These are phyloP conservation scores for Maccullochella peelii DNA, from an alignment of 2,113 vertebrate genomes.

Conservation along the genomic window DNA sequence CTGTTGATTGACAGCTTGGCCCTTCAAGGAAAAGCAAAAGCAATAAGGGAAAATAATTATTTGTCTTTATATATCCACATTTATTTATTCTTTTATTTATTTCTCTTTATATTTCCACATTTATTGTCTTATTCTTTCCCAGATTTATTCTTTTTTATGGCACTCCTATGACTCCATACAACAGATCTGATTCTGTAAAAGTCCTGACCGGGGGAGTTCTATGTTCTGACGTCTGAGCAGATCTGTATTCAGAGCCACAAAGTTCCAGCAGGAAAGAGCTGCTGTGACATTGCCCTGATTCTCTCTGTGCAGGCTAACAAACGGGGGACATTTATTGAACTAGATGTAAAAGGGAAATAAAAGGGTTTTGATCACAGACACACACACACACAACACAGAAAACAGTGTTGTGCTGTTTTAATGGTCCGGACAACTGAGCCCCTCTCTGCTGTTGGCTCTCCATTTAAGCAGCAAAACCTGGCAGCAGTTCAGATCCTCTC, in stretches of 20 bases:
- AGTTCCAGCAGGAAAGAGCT: slow-evolving; percentile 35
- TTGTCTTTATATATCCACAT: too few relatives aligned
- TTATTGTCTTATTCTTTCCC: too few relatives aligned
- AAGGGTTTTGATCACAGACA: slow-evolving; percentile 45
- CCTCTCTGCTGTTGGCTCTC: slow-evolving; percentile 55
- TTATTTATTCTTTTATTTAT: too few relatives aligned
- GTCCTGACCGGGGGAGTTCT: background rate
- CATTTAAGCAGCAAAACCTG: slow-evolving; percentile 59
- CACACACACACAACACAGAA: slow-evolving; percentile 16
- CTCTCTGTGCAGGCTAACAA: slow-evolving; percentile 40
- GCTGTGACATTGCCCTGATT: slow-evolving; percentile 23
- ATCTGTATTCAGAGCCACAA: slow-evolving; percentile 63
- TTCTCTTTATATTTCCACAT: too few relatives aligned
- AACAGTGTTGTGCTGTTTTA: slow-evolving; percentile 50
- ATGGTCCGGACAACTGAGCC: slow-evolving; percentile 37
- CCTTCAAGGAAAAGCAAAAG: too few relatives aligned
- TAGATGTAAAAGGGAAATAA: slow-evolving; percentile 66
- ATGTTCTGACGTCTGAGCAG: too few relatives aligned
- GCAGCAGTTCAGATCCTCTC: slow-evolving; percentile 51
- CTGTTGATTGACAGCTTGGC: too few relatives aligned
- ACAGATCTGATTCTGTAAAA: background rate
- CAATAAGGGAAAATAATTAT: too few relatives aligned
- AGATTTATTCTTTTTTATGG: too few relatives aligned
- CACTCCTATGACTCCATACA: too few relatives aligned
- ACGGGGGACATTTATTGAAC: slow-evolving; percentile 64